phyloP scores from a whole-genome alignment of 2,113 vertebrate species.

The Tachycineta bicolor region DNA sequence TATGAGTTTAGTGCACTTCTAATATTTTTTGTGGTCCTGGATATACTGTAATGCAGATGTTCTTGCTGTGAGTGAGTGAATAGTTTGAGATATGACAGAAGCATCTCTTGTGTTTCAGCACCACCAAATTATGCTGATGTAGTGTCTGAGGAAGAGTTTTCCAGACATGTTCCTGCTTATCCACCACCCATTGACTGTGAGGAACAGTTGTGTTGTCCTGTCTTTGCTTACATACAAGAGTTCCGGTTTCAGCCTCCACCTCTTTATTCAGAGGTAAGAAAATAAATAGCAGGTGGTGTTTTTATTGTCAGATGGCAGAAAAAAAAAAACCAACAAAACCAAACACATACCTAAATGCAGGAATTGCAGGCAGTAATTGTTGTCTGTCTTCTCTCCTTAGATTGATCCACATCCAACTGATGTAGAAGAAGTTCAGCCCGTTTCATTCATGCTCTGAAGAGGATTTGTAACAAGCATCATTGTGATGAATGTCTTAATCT shows the following conservation, averaged over 20 bases:
- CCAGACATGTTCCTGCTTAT: constrained; percentile 65
- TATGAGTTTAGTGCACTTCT: not conserved
- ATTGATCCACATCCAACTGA: constrained; percentile 78
- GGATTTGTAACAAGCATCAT: constrained; percentile 3
- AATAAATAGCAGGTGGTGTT: constrained; percentile 15
- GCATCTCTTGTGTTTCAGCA: constrained; percentile 62
- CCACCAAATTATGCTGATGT: constrained; percentile 86
- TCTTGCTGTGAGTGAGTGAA: not conserved
- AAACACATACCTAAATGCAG: not conserved
- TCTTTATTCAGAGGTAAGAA: constrained; percentile 84
- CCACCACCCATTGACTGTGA: constrained; percentile 63
- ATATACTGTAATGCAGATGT: not conserved
- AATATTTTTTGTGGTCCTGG: not conserved
- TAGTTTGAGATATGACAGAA: not conserved
- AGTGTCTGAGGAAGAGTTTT: constrained; percentile 82
- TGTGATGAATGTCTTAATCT: constrained; percentile 36
- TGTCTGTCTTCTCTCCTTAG: constrained; percentile 52
- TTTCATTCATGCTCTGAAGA: constrained; percentile 73
- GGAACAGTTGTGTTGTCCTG: constrained; percentile 70
- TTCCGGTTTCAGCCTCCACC: constrained; percentile 86
- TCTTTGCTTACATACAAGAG: constrained; percentile 80
- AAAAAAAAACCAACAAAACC: not conserved
- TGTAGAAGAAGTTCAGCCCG: constrained; percentile 58
- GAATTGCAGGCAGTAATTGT: not conserved
- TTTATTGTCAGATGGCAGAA: not conserved